A percentile compares a stretch with the other conserved stretches of the same genome.
These are phyloP conservation scores for Mercenaria mercenaria DNA, from an alignment of 1,140 invertebrate species.

Conservation along the genomic window DNA sequence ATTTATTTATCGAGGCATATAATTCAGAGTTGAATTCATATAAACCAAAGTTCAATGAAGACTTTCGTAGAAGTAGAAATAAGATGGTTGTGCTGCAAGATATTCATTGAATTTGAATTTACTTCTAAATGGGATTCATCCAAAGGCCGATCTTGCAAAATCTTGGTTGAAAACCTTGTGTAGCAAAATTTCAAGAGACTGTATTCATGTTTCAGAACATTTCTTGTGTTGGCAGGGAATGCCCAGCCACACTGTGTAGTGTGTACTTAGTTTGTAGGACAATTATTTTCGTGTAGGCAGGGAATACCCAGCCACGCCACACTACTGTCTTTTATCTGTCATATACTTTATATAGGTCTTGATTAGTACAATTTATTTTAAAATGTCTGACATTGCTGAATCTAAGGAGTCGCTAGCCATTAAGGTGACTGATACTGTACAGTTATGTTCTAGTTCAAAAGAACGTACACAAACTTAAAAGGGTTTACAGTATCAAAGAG, in stretches of 20 bases:
- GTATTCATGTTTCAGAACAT: too few species aligned
- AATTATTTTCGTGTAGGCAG: neutral
- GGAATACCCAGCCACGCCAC: too few species aligned
- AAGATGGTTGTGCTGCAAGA: neutral
- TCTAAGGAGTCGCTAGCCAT: too few species aligned
- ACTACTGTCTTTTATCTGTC: too few species aligned
- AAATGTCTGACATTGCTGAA: too few species aligned
- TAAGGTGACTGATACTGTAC: too few species aligned
- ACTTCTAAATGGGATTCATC: neutral
- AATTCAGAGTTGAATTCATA: neutral
- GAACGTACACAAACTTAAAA: neutral
- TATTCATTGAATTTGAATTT: conserved; percentile 1
- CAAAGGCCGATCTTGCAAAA: neutral
- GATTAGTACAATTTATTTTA: too few species aligned
- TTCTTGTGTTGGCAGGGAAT: neutral
- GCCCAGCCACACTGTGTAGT: neutral
- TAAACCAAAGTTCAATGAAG: neutral
- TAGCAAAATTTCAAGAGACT: neutral
- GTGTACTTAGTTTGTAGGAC: neutral
- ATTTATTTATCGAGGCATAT: neutral
- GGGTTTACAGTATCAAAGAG: neutral
- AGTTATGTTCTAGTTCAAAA: too few species aligned
- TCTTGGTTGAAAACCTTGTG: neutral
- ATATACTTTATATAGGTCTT: too few species aligned
- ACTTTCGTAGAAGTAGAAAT: neutral